Evolutionary conservation across 2,797 vertebrate genomes (phyloP).

Genomic region (Champsocephalus esox): DNA sequence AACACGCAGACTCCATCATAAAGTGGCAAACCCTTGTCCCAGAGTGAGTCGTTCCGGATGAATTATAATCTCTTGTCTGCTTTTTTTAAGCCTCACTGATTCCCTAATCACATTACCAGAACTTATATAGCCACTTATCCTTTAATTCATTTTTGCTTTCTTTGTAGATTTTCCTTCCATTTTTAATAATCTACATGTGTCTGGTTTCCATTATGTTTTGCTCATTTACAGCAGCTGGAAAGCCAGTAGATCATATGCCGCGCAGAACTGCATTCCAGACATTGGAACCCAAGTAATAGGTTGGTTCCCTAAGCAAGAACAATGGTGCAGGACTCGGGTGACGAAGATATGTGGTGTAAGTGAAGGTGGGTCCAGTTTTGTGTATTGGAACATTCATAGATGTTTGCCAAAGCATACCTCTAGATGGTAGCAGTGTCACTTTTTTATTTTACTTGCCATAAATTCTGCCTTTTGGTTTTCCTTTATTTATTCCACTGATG

Average conservation of each 20-base stretch:
- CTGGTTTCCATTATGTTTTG: conserved; percentile 52
- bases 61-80: conserved; percentile 36
- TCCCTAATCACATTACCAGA: conserved; percentile 58
- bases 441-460: not conserved
- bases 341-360: conserved; percentile 82
- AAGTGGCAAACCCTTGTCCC: conserved; percentile 70
- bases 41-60: conserved; percentile 70
- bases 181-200: conserved; percentile 60
- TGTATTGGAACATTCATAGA: conserved; percentile 9
- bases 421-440: conserved; percentile 76
- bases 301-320: conserved; percentile 75
- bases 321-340: conserved; percentile 84
- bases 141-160: conserved; percentile 51
- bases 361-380: conserved; percentile 66
- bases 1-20: conserved; percentile 57
- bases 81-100: conserved; percentile 43
- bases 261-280: conserved; percentile 81
- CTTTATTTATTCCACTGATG: conserved; percentile 30
- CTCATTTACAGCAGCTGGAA: conserved; percentile 68
- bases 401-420: conserved; percentile 56
- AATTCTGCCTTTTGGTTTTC: conserved; percentile 27
- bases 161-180: conserved; percentile 46
- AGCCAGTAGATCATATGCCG: conserved; percentile 67
- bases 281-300: conserved; percentile 79
- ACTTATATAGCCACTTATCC: conserved; percentile 42